Base-by-base conservation (phyloP, 2,797 vertebrate genomes). In the Triplophysa yarkandensis region DNA sequence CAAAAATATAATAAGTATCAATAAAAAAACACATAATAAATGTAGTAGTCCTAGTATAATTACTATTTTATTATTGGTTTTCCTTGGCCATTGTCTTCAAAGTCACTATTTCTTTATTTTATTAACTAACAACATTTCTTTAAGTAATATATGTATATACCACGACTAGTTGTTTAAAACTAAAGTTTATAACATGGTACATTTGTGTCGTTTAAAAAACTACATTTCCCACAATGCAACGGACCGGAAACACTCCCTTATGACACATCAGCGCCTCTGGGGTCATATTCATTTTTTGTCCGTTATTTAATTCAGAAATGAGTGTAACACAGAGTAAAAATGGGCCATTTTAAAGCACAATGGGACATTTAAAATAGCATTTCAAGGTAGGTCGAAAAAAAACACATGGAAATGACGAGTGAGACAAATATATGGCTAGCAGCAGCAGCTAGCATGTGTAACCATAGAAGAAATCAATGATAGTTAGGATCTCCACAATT, bases 221-320 rank as follows among this genome's bases (percentile, higher is more conserved):
- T 79, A 44, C 79, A 81, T 57, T 36, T 66, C 74, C 82, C 82
- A 83, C 19, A 67, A 75, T 68, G 63, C 82, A 61, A 3, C 58
- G 54, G 28, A 63, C 71, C 78, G 50, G 77, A 74, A 36, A 58
- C 58, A 66, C 73, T 58, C 74, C 25, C 43, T 30, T 60, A 27
- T 21, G 19, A 64, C 41, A 41, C 61, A 63, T 21, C 57, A 21
- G 27, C n/a, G 34, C 63, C 14, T 67, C 23, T 23, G 14, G 16
- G 25, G 52, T 14, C 14, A 3, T 62, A 1, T 72, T 60, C 27
- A 44, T 39, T 62, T 75, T 32, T n/a, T 36, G 39, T 39, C 46
- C 61, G 23, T 74, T 58, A 74, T 44, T 68, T 79, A 11, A 68
- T 55, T 19, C 64, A 7, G 43, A 25, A 17, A 8, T 1, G 6